A percentile compares a stretch with the other conserved stretches of the same genome.
phyloP scores from a whole-genome alignment of 2,113 vertebrate genomes.

The Pungitius pungitius region DNA sequence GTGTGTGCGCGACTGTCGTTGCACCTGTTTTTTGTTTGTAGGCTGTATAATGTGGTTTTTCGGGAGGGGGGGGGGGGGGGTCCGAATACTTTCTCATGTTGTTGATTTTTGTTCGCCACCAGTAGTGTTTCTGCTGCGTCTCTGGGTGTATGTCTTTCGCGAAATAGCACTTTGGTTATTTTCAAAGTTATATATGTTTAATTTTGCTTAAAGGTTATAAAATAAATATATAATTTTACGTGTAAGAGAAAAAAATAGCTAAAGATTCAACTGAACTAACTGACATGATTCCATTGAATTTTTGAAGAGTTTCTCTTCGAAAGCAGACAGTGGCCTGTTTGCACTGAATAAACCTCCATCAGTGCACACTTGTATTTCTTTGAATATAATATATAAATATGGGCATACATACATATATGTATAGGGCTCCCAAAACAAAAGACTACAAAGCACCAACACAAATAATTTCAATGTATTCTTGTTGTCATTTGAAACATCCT shows the following conservation, averaged over 20 bases:
- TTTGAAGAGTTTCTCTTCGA: constrained; percentile 77
- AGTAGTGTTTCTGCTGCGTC: constrained; percentile 81
- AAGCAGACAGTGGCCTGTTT: constrained; percentile 82
- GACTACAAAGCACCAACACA: constrained; percentile 58
- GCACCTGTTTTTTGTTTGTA: constrained; percentile 65
- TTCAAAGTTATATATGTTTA: constrained; percentile 84
- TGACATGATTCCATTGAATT: constrained; percentile 84
- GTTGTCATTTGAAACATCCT: constrained; percentile 63
- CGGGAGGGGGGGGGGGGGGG: constrained; percentile 22
- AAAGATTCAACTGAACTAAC: constrained; percentile 86
- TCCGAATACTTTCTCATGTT: constrained; percentile 69
- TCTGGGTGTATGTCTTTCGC: constrained; percentile 82
- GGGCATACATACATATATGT: constrained; percentile 84
- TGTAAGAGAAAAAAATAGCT: constrained; percentile 85
- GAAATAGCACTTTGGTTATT: constrained; percentile 85
- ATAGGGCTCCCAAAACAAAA: constrained; percentile 76
- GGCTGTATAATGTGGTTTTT: constrained; percentile 60
- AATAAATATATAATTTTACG: constrained; percentile 87
- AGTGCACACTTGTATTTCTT: constrained; percentile 82
- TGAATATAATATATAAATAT: constrained; percentile 84
- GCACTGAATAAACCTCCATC: constrained; percentile 79
- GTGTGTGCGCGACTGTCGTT: constrained; percentile 41
- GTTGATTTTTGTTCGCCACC: constrained; percentile 77
- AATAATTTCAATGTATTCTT: constrained; percentile 58
- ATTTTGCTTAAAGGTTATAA: constrained; percentile 85